Conservation (phyloP, 1,140 invertebrate genomes). For the Anastrepha obliqua region DNA sequence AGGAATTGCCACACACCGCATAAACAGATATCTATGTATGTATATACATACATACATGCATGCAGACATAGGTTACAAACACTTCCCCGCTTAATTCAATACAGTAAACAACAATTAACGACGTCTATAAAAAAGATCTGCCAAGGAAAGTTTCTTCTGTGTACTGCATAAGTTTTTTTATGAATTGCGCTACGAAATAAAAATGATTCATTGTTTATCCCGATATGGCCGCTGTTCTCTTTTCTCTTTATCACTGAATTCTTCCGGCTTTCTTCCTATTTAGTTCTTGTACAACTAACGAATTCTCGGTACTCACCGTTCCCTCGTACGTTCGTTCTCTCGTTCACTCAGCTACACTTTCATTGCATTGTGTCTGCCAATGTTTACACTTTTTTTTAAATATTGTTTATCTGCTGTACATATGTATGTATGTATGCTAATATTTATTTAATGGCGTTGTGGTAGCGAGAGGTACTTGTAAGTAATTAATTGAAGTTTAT, state of each 20-base stretch:
- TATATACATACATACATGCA: background rate
- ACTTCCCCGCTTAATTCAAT: background rate
- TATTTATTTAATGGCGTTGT: too few species aligned
- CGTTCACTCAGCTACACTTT: background rate
- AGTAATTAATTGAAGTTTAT: too few species aligned
- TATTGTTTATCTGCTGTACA: background rate
- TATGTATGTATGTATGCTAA: too few species aligned
- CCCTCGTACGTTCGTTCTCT: background rate
- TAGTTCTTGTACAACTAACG: background rate
- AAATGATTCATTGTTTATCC: background rate
- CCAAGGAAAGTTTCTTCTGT: background rate
- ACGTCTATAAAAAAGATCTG: background rate
- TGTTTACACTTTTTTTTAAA: background rate
- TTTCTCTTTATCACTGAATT: background rate
- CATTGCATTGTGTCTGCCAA: background rate
- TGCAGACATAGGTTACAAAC: too few species aligned
- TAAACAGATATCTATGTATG: background rate
- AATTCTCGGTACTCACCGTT: background rate
- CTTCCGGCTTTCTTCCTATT: background rate
- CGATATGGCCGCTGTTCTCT: background rate
- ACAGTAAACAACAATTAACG: background rate
- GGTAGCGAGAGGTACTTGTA: too few species aligned
- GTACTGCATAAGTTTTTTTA: too few species aligned
- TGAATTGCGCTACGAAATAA: too few species aligned
- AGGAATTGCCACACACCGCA: background rate